Evolutionary conservation across 2,113 vertebrate genomes (phyloP).

Genomic region (Arothron firmamentum): DNA sequence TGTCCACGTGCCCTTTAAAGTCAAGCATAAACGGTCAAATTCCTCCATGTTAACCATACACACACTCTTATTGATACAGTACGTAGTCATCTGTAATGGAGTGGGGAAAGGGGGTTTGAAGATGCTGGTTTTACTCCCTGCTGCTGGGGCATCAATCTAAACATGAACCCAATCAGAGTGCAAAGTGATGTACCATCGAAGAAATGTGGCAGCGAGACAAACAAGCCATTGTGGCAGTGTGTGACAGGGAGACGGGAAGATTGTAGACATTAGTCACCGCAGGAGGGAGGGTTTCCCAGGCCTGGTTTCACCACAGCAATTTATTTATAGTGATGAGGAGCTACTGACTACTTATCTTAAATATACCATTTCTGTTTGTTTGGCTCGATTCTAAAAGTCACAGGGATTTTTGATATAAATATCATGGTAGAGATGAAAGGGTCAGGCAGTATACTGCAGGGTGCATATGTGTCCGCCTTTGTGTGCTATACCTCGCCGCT

Average conservation of each 20-base stretch:
- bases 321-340: slow-evolving; percentile 17
- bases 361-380: neutral
- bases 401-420: too few species aligned
- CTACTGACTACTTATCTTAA: slow-evolving; percentile 8
- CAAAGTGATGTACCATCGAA: slow-evolving; percentile 26
- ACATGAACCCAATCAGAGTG: slow-evolving; percentile 20
- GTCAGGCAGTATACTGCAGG: slow-evolving; percentile 7
- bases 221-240: slow-evolving; percentile 33
- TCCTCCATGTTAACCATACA: neutral
- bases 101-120: neutral
- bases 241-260: slow-evolving; percentile 33
- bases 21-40: neutral
- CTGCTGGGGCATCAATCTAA: slow-evolving; percentile 25
- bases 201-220: slow-evolving; percentile 40
- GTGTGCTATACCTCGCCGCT: slow-evolving; percentile 5
- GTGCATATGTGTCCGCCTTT: slow-evolving; percentile 14
- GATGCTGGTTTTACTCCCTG: slow-evolving; percentile 32
- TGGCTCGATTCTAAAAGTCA: neutral
- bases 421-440: slow-evolving; percentile 1
- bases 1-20: slow-evolving; percentile 34
- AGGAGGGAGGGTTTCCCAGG: slow-evolving; percentile 32
- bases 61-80: neutral
- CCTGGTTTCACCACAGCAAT: slow-evolving; percentile 28
- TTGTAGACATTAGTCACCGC: slow-evolving; percentile 49
- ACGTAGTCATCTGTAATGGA: neutral